A percentile compares a stretch with the other conserved stretches of the same genome.
These are phyloP conservation scores for Vulpes ferrilata DNA, from an alignment of 2,113 vertebrate species.

Conservation along the genomic window DNA sequence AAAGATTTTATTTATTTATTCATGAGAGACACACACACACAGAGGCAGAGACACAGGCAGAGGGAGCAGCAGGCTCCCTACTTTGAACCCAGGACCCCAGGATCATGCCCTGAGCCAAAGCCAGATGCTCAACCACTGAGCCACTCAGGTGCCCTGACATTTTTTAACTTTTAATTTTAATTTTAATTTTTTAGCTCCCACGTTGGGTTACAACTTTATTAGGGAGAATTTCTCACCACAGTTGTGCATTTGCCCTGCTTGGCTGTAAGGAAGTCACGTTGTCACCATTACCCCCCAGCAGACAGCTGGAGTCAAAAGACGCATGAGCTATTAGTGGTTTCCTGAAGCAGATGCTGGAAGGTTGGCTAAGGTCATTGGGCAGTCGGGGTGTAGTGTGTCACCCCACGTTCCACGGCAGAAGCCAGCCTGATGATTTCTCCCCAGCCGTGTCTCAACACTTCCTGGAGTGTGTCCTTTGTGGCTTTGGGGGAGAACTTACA, in stretches of 20 bases:
- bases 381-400: background rate
- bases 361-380: background rate
- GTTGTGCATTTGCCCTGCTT: background rate
- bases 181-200: no score
- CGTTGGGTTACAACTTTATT: background rate
- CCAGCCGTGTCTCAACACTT: background rate
- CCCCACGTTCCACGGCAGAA: background rate
- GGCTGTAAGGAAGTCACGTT: background rate
- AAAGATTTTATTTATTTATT: background rate
- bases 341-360: background rate
- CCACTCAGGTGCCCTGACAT: no score
- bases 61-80: no score
- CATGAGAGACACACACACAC: no score
- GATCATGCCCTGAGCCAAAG: no score
- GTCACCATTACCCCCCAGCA: background rate
- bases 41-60: no score
- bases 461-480: background rate
- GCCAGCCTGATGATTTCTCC: background rate
- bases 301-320: background rate
- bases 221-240: background rate
- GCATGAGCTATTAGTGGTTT: background rate
- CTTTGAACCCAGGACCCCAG: no score
- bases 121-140: no score
- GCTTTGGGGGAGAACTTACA: background rate
- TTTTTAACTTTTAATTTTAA: no score